Base-by-base conservation (phyloP, 2,113 vertebrate genomes). In the Ammodytes dubius region DNA sequence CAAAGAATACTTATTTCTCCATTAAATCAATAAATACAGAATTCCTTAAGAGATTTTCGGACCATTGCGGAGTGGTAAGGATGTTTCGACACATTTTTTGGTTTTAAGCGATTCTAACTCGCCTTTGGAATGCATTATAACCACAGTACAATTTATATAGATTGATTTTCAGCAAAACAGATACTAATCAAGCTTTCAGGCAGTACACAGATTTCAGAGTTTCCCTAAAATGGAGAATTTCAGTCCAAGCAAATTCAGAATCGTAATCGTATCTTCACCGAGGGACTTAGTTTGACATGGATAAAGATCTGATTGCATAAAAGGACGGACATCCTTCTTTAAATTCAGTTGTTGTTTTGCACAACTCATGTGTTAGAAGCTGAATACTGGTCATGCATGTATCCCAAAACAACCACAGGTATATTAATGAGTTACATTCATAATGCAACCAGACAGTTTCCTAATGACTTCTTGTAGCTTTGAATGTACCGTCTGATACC, bases 371-470 rank as follows among this genome's bases (percentile, higher is more conserved):
- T 57, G 15, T 11, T 27, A 27, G 27, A 19, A 67, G 17, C 6
- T 6, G 37, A 67, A 6, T 5, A 12, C 49, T 47, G 27, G 6
- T 47, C 19, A 66, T 19, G 15, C 10, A 19, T 19, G 4, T 15
- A 56, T 69, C 11, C 50, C 1, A 70, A 63, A 70, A 75, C 67
- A 49, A 17, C n/a, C 19, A 39, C 27, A 35, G 27, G n/a, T 49
- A 54, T 27, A 58, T 47, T 11, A 58, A 12, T 37, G 2, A 69
- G 35, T 17, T 12, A 7, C 3, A 37, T 37, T 52, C 49, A 74
- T 10, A 27, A 2, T 45, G 40, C 45, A 67, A 74, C 74, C 17
- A 19, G n/a, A 35, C 1, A 0, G 27, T 27, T 27, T 27, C 27
- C 53, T 7, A 43, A 9, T 42, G 2, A 75, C 39, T 52, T 49